Evolutionary conservation across 2,888 invertebrate species (phyloP), one percentile per base, ranked within the genome.

Genomic region (Odontothrips loti): DNA sequence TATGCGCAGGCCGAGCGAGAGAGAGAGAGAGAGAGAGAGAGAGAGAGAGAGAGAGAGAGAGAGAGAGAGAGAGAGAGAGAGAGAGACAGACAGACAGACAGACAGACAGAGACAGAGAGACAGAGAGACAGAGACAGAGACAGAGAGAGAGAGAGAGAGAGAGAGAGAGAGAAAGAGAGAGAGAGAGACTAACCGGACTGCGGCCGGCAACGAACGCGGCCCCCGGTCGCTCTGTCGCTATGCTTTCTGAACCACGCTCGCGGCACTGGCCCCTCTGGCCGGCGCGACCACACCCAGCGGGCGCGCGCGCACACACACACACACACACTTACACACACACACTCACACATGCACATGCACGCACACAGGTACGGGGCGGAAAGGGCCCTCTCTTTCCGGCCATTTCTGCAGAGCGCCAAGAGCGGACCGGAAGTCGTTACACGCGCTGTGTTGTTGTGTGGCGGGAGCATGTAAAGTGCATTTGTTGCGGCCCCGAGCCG

Each of bases 91-190:
- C n/a, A n/a, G n/a, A n/a, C n/a, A n/a, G n/a, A n/a, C n/a, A n/a
- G n/a, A 20, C 15, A 17, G 63, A 63, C 15, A 63, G 15, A 63
- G 63, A 63, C 15, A 63, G 63, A 11, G 63, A 63, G 63, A 20
- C 6, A 20, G 63, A 63, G 63, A 63, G 63, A 63, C 20, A 63
- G 63, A 63, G 63, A 51, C 15, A 63, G 63, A 63, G 63, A 63
- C 20, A 63, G 63, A 63, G 63, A 63, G 63, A 63, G 63, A 68
- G 68, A 68, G 68, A 68, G 68, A 68, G 68, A 68, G 68, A 68
- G 68, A 68, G 63, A 23, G 63, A 63, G n/a, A 6, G 63, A n/a
- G 63, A 51, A 10, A 51, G 51, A 48, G 48, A 48, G 48, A 48
- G 48, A 48, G 48, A 48, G 48, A 48, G 48, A 48, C 10, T 11